Conservation (phyloP, 1,140 invertebrate species). For the Plutomurus gul region DNA sequence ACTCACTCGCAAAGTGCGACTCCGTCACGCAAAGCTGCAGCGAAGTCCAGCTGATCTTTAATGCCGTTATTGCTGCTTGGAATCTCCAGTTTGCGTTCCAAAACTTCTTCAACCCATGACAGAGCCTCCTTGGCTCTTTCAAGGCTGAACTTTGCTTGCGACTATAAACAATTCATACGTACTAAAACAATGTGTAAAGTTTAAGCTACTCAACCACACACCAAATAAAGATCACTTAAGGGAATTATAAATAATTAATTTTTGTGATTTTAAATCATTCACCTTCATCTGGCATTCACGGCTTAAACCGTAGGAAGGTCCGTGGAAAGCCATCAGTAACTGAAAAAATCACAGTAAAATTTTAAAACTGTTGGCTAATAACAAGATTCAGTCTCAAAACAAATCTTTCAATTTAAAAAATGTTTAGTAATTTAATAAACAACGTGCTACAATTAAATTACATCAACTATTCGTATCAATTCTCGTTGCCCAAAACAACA, state of each 20-base stretch:
- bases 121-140: slow-evolving; percentile 61
- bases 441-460: no score
- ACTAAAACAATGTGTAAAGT: not conserved
- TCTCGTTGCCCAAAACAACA: no score
- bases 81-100: slow-evolving; percentile 57
- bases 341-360: no score
- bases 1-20: slow-evolving; percentile 63
- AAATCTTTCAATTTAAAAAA: no score
- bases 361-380: no score
- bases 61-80: slow-evolving; percentile 55
- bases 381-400: no score
- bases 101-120: slow-evolving; percentile 61
- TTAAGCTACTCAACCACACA: not conserved
- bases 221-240: not conserved
- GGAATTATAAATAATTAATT: not conserved
- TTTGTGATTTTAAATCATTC: not conserved
- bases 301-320: slow-evolving; percentile 64
- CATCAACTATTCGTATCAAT: no score
- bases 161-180: slow-evolving; percentile 56
- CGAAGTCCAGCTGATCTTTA: slow-evolving; percentile 61
- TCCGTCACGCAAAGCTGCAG: slow-evolving; percentile 62
- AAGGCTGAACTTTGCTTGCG: slow-evolving; percentile 64
- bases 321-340: slow-evolving; percentile 62
- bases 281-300: slow-evolving; percentile 64
- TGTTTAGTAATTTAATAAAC: no score